phyloP scores from a whole-genome alignment of 2,113 vertebrate species.

The Grantiella picta region DNA sequence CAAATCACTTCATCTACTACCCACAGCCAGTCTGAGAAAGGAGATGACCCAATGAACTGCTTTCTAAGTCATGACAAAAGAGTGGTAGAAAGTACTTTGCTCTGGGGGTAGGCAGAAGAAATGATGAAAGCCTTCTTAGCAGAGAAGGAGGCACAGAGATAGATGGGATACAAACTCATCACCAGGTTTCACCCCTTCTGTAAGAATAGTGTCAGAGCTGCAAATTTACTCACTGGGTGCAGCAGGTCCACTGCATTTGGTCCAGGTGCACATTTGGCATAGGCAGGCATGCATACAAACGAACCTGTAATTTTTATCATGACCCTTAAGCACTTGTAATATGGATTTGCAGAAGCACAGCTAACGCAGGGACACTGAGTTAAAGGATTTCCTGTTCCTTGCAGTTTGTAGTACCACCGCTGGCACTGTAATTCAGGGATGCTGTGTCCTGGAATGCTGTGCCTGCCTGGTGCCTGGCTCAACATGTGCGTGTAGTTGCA shows the following conservation, averaged over 20 bases:
- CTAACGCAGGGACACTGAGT: neutral
- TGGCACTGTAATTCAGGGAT: too few relatives aligned
- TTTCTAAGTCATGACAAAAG: neutral
- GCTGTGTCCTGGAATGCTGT: neutral
- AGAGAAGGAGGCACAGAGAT: neutral
- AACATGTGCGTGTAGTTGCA: fast-evolving
- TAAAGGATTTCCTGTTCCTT: neutral
- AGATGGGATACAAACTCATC: neutral
- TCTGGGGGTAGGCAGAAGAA: neutral
- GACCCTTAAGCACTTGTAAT: neutral
- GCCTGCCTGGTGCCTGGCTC: neutral
- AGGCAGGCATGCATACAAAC: neutral
- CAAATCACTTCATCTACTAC: neutral
- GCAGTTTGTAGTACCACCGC: neutral
- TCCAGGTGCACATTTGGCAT: neutral
- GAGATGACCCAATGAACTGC: fast-evolving
- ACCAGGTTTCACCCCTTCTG: neutral
- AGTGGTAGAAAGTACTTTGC: neutral
- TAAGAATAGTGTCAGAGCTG: neutral
- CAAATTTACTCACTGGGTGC: neutral
- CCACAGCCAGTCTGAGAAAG: neutral
- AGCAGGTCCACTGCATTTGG: neutral
- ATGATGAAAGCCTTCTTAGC: neutral
- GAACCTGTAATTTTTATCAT: neutral
- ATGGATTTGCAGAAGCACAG: neutral